Evolutionary conservation across 2,797 vertebrate genomes (phyloP).

Genomic region (Schizopygopsis malacanthus): DNA sequence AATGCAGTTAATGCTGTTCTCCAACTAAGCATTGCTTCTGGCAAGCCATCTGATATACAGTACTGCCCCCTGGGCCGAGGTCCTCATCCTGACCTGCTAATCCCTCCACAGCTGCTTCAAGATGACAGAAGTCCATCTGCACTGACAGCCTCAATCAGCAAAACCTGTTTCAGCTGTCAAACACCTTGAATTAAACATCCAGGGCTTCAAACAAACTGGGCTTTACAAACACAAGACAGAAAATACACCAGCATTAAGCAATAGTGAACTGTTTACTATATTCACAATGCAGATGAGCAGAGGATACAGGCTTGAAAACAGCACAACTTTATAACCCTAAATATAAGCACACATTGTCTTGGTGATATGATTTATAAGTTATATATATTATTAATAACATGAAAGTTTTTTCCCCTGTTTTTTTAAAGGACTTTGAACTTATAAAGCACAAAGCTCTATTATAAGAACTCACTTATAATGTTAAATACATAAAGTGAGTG

Average conservation of each 20-base stretch:
- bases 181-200: background rate
- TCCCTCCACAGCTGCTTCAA: constrained; percentile 2
- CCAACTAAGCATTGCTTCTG: background rate
- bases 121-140: background rate
- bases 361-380: background rate
- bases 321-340: background rate
- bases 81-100: background rate
- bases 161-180: constrained; percentile 27
- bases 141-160: background rate
- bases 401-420: background rate
- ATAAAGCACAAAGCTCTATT: background rate
- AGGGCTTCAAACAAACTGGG: background rate
- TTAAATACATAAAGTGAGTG: too few species aligned
- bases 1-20: constrained; percentile 2
- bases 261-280: background rate
- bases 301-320: background rate
- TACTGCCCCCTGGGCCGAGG: background rate
- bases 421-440: background rate
- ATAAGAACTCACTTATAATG: background rate
- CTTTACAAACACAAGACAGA: background rate
- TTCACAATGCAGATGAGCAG: background rate
- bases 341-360: background rate
- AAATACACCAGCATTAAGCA: background rate
- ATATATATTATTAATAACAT: background rate
- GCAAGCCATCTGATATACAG: constrained; percentile 14